Evolutionary conservation across 1,140 invertebrate species (phyloP).

Genomic region (Brachionus paranguensis): DNA sequence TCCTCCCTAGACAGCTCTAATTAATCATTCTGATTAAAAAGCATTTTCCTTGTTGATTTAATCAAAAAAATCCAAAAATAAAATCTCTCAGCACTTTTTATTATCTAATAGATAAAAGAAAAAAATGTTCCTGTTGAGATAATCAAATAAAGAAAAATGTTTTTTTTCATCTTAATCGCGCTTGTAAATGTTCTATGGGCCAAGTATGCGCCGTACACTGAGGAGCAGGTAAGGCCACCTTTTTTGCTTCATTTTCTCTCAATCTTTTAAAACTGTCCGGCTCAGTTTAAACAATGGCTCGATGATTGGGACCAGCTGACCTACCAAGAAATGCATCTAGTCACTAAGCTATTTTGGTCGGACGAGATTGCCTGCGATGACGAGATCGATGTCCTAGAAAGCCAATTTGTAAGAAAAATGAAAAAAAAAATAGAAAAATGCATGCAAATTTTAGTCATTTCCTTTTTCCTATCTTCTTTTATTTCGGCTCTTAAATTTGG

Average conservation of each 20-base stretch:
- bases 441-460: not conserved
- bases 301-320: not conserved
- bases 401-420: slow-evolving; percentile 4
- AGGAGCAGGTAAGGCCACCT: not conserved
- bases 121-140: not conserved
- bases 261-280: not conserved
- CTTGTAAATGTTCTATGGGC: not conserved
- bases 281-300: not conserved
- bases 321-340: not conserved
- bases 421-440: not conserved
- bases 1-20: not conserved
- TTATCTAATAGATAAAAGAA: not conserved
- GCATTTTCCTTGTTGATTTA: not conserved
- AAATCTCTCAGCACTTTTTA: not conserved
- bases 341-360: not conserved
- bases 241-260: not conserved
- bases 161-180: not conserved
- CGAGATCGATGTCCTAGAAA: not conserved
- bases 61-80: not conserved
- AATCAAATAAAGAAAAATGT: not conserved
- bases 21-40: not conserved
- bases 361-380: not conserved
- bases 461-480: not conserved
- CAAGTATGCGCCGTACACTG: not conserved
- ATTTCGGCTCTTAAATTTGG: not conserved